A percentile compares a stretch with the other conserved stretches of the same genome.
phyloP scores from a whole-genome alignment of 2,797 vertebrate genomes.

The Sebastes hopkinsi region DNA sequence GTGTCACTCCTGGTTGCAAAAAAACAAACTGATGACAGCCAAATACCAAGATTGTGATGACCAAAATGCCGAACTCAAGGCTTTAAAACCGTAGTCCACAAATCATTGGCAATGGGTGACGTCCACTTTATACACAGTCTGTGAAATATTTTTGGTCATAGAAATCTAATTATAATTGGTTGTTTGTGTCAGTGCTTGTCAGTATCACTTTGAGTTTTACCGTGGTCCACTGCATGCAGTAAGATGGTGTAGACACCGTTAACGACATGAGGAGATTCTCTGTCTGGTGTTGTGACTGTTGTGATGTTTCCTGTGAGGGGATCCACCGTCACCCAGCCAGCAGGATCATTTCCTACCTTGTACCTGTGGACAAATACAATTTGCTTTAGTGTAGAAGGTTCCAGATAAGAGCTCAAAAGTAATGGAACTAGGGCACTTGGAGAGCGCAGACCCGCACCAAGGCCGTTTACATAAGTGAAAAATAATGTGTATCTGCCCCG shows the following conservation, averaged over 20 bases:
- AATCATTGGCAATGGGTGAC: fast-evolving
- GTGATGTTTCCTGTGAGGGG: conserved; percentile 72
- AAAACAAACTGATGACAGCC: too few relatives aligned
- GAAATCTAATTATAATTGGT: not conserved
- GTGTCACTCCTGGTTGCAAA: too few relatives aligned
- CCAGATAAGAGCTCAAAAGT: not conserved
- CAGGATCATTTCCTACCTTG: conserved; percentile 69
- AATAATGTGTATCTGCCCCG: not conserved
- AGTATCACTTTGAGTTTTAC: conserved; percentile 42
- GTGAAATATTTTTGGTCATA: not conserved
- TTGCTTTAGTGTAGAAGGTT: not conserved
- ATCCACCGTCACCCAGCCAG: conserved; percentile 73
- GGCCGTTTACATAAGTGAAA: not conserved
- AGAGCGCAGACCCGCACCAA: not conserved
- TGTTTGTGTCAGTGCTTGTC: not conserved
- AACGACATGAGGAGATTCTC: conserved; percentile 71
- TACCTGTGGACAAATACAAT: conserved; percentile 58
- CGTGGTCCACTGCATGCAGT: conserved; percentile 74
- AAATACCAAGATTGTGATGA: too few relatives aligned
- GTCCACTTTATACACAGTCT: too few relatives aligned
- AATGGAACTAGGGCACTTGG: not conserved
- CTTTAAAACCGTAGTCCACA: too few relatives aligned
- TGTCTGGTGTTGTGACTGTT: conserved; percentile 56
- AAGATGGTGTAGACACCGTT: conserved; percentile 63
- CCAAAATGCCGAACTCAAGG: too few relatives aligned